These are phyloP conservation scores for Graphium colonna DNA, from an alignment of 2,888 invertebrate species.

Conservation along the genomic window DNA sequence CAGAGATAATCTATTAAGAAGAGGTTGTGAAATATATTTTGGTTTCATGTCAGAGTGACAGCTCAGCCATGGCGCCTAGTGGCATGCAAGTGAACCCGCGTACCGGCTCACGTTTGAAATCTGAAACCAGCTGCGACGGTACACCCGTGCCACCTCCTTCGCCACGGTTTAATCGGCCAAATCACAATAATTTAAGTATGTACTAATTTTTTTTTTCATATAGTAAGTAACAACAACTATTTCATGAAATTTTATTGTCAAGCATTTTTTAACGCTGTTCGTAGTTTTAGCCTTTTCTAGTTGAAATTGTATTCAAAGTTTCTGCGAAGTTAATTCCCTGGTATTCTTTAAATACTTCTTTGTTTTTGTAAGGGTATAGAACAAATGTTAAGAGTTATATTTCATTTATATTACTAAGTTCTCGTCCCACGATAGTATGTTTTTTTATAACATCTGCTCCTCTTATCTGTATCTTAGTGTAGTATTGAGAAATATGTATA, in stretches of 20 bases:
- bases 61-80: constrained; percentile 41
- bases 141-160: constrained; percentile 76
- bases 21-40: no score
- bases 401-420: no score
- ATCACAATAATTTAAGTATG: constrained; percentile 83
- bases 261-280: no score
- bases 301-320: neutral
- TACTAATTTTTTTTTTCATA: constrained; percentile 1
- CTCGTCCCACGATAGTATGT: no score
- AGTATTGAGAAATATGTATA: no score
- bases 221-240: neutral
- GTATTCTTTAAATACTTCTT: no score
- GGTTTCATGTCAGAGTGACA: constrained; percentile 58
- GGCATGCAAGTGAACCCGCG: constrained; percentile 80
- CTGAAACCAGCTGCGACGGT: constrained; percentile 73
- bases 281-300: no score
- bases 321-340: neutral
- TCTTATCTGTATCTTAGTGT: no score
- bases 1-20: no score
- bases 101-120: constrained; percentile 82
- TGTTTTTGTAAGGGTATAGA: neutral
- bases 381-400: neutral
- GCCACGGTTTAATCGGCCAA: constrained; percentile 84
- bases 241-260: no score
- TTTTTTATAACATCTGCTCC: no score